A percentile compares a stretch with the other conserved stretches of the same genome.
Conservation (phyloP, 2,113 vertebrate species). For the Chionomys nivalis region DNA sequence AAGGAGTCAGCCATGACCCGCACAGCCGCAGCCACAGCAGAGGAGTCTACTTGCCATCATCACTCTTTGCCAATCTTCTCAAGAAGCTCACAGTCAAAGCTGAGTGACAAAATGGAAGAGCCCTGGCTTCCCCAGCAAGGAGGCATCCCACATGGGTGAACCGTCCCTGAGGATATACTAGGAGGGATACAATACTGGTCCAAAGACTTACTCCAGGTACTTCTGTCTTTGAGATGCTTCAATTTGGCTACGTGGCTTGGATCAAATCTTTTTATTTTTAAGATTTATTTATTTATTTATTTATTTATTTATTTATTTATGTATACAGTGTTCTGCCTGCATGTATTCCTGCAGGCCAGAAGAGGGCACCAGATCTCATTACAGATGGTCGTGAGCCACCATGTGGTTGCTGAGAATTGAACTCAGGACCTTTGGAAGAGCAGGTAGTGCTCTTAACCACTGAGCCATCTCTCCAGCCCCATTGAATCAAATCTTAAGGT, state of each 20-base stretch:
- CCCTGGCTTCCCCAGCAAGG: background rate
- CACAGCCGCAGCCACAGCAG: background rate
- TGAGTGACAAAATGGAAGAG: background rate
- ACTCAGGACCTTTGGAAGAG: too few relatives aligned
- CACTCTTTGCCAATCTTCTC: background rate
- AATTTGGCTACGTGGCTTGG: background rate
- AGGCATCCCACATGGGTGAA: background rate
- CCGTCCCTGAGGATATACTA: fast-evolving
- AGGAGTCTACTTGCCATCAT: too few relatives aligned
- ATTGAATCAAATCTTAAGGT: background rate
- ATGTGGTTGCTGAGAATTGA: too few relatives aligned
- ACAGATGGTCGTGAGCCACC: too few relatives aligned
- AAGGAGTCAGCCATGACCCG: background rate
- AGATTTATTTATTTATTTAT: too few relatives aligned
- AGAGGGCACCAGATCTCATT: too few relatives aligned
- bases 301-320: too few relatives aligned
- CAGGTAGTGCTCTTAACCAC: too few relatives aligned
- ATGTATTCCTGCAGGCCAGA: too few relatives aligned
- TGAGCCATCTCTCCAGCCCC: too few relatives aligned
- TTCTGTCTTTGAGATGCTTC: background rate
- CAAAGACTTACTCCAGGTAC: background rate
- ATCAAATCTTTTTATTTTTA: background rate
- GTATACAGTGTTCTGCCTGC: too few relatives aligned
- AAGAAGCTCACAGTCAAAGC: background rate
- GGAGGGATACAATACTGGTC: fast-evolving